Base-by-base conservation (phyloP, 2,797 vertebrate species). In the Echeneis naucrates region DNA sequence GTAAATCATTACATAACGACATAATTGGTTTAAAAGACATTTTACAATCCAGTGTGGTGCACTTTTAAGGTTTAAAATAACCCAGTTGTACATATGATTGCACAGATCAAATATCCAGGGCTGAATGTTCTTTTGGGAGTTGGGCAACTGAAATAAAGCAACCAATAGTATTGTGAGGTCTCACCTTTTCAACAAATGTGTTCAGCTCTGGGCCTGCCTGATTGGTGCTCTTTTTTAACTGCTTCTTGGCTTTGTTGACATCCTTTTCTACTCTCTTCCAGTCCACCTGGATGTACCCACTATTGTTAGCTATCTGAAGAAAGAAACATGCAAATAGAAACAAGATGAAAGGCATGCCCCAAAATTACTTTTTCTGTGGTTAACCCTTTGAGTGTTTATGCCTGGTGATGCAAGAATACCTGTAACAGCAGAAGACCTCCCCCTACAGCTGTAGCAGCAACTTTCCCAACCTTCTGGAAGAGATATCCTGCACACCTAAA, bases 251-350 rank as follows among this genome's bases (percentile, higher is more conserved):
- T 93, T 98, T 98, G 93, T 98, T 97, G 77, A 99, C 96, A 90
- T 99, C 98, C 89, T 98, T 99, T 92, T 98, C 97, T 75, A 99
- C 97, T 92, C 96, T 96, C 86, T 98, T 98, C 98, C 97, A 98
- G 88, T 98, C 97, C 44, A 99, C 95, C 83, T 98, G 96, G 77
- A 99, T 96, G 62, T 99, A 99, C 35, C 98, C 98, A 65, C 95
- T 97, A 75, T 99, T 97, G 93, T 97, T 98, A 47, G 98, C 97
- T 75, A 98, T 95, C 97, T 99, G 89, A 55, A 90, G 83, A 89
- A 85, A 21, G 77, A 67, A 77, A 8, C 2, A 8, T 3, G 11
- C 0, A 56, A 50, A 23, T 45, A 38, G 78, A 58, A 53, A 14
- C 44, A 0, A 33, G 6, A 14, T 10, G 2, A 30, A 17, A 54